phyloP scores from a whole-genome alignment of 2,888 invertebrate species.

The Osmoderma eremita region DNA sequence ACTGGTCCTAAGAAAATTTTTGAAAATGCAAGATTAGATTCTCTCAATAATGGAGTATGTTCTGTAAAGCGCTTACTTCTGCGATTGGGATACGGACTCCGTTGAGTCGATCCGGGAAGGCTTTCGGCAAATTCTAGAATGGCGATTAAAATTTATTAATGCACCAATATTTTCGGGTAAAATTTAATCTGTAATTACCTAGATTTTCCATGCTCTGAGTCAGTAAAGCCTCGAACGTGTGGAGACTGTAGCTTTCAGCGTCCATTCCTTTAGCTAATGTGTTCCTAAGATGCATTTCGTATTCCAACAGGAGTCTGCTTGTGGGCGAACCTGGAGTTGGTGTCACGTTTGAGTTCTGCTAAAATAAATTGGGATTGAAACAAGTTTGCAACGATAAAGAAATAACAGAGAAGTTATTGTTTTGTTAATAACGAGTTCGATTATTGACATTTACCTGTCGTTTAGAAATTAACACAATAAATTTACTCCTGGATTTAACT shows the following conservation, averaged over 20 bases:
- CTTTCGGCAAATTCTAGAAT: slow-evolving; percentile 86
- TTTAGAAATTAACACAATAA: too few relatives aligned
- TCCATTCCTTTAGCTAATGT: slow-evolving; percentile 95
- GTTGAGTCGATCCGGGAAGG: slow-evolving; percentile 83
- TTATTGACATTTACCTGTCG: too few relatives aligned
- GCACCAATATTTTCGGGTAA: not conserved
- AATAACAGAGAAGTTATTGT: too few relatives aligned
- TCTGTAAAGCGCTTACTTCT: slow-evolving; percentile 85
- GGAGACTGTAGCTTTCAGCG: slow-evolving; percentile 92
- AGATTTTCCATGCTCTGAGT: slow-evolving; percentile 96
- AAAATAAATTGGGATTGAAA: slow-evolving; percentile 26
- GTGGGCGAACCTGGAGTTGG: slow-evolving; percentile 86
- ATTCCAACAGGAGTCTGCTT: slow-evolving; percentile 85
- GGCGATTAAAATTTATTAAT: slow-evolving; percentile 32
- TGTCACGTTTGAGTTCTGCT: slow-evolving; percentile 73
- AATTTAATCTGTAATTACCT: slow-evolving; percentile 67
- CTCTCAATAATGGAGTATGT: not conserved
- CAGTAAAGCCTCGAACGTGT: slow-evolving; percentile 91
- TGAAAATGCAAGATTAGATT: not conserved
- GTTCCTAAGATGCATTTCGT: slow-evolving; percentile 93
- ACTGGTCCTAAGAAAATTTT: slow-evolving; percentile 65
- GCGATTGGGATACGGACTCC: slow-evolving; percentile 85
- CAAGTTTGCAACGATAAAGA: too few relatives aligned
- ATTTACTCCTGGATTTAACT: too few relatives aligned
- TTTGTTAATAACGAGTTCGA: too few relatives aligned